Base-by-base conservation (phyloP, 2,113 vertebrate genomes). In the Nothocercus julius region DNA sequence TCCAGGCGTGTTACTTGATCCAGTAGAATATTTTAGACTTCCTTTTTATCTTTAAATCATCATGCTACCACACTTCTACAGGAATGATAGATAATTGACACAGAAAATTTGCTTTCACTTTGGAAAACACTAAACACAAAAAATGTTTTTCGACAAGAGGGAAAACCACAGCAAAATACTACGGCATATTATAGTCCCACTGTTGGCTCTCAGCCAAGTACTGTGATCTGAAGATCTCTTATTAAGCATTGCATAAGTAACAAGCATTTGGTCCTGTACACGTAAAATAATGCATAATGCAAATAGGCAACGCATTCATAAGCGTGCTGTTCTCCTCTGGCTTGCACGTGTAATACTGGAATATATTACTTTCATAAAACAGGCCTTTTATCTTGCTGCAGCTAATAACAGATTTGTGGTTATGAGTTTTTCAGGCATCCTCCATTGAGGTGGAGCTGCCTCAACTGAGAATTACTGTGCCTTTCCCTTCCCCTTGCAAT, bases 361-460 rank as follows among this genome's bases (percentile, higher is more conserved):
- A 94, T 90, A 34, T 42, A 27, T 63, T 85, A 42, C 73, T 90
- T 88, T 6, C 73, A 62, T 45, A 40, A 94, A 94, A 83, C 16
- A 75, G 9, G 62, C 58, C 61, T 88, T 96, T 94, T 70, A 86
- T 88, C 90, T 93, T 32, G 6, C 89, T 94, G 85, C 66, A 94
- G 82, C 69, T 66, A 81, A 30, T 20, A 91, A 63, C 63, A 80
- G 24, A 15, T 75, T 69, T 62, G 56, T 21, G 66, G 82, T 72
- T 70, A 88, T 68, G 69, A 72, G 75, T 81, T 89, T 90, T 75
- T 85, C 70, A 78, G 69, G 69, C 69, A 61, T 30, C 53, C 69
- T 76, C 69, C 89, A 53, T 92, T 68, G 69, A 92, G 89, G 73
- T 61, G 86, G 36, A 68, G 24, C 76, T 94, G 92, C 51, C 85